Base-by-base conservation (phyloP, 1,140 invertebrate genomes). In the Akabosia matsudoensis region DNA sequence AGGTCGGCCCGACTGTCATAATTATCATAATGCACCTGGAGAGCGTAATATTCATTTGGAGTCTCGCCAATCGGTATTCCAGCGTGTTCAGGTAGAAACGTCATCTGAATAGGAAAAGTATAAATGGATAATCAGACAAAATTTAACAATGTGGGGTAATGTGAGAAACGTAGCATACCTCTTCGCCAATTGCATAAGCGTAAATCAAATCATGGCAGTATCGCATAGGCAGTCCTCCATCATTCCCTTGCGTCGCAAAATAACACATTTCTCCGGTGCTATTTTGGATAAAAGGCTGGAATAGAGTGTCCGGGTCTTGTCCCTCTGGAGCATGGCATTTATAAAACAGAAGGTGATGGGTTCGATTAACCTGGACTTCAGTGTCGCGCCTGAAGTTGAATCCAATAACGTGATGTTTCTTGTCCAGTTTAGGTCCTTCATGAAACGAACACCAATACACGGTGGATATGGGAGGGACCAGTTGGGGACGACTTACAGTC, bases 361-460 rank as follows among this genome's bases (percentile, higher is more conserved):
- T 54, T 22, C 70, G 76, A 28, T 24, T 74, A 4, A 34, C 7
- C 4, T 30, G 33, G n/a, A 61, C 71, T 7, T 56, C 7, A n/a
- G 14, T 67, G 7, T 64, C 14, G 28, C 1, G 31, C 1, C 1
- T 75, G 37, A 33, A 75, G 70, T 61, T 74, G 61, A 22, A 37
- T 37, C 92, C 92, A 75, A 93, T 89, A 82, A 94, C 92, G 80
- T 94, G 93, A 81, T 93, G 91, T 82, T 93, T 94, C 14, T 83
- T 84, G 0, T 86, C 85, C 0, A 93, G 81, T 0, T 84, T 81
- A 0, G 92, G 92, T 0, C 89, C 89, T 84, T 90, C 91, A 84
- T 94, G 92, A 24, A 94, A 92, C 85, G 93, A 94, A 83, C 92
- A 94, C 92, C 92, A 94, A 83, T 94, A 94, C 0, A 91, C 83